phyloP scores from a whole-genome alignment of 2,888 invertebrate species.

The Eulithis testata region DNA sequence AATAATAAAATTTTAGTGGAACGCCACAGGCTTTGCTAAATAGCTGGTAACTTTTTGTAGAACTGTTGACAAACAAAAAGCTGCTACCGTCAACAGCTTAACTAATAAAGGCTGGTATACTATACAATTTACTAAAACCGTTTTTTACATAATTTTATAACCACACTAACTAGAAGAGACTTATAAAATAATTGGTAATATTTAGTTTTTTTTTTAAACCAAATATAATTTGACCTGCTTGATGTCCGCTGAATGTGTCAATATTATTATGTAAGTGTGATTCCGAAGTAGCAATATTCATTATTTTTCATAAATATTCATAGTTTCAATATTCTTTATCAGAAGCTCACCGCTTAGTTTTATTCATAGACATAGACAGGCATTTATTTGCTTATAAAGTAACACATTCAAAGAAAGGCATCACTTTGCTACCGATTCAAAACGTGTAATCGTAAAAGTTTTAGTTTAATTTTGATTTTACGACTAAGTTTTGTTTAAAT shows the following conservation, averaged over 20 bases:
- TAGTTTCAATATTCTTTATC: slow-evolving; percentile 1
- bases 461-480: slow-evolving; percentile 27
- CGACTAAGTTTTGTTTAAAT: slow-evolving; percentile 33
- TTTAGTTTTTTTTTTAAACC: too few species aligned
- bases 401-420: slow-evolving; percentile 22
- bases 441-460: slow-evolving; percentile 27
- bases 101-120: too few species aligned
- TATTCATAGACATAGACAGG: too few species aligned
- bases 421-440: slow-evolving; percentile 28
- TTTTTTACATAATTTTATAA: too few species aligned
- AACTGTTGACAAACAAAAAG: background rate
- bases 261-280: background rate
- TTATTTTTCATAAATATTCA: slow-evolving; percentile 27
- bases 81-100: too few species aligned
- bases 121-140: too few species aligned
- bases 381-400: too few species aligned
- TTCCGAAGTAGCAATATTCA: slow-evolving; percentile 13
- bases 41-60: background rate
- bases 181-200: too few species aligned
- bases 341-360: slow-evolving; percentile 14
- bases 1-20: slow-evolving; percentile 1
- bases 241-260: background rate
- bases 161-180: too few species aligned
- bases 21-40: slow-evolving; percentile 4
- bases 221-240: too few species aligned